Conservation (phyloP, 2,113 vertebrate genomes). For the Vulpes lagopus region DNA sequence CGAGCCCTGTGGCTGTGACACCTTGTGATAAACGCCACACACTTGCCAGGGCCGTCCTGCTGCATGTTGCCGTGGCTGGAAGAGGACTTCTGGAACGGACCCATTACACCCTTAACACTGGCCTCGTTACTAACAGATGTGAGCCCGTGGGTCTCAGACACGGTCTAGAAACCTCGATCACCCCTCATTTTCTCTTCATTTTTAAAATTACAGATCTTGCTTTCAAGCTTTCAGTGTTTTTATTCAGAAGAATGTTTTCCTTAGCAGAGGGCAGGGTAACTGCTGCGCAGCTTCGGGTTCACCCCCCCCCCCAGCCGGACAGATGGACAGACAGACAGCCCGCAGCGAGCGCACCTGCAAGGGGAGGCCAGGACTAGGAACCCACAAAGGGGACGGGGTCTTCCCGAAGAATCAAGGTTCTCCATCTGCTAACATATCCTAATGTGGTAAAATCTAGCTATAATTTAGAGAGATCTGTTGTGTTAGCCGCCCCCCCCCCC, state of each 20-base stretch:
- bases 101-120: not conserved
- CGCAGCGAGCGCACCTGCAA: not conserved
- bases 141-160: not conserved
- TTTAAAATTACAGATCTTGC: conserved; percentile 49
- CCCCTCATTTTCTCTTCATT: conserved; percentile 53
- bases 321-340: not conserved
- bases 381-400: not conserved
- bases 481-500: not conserved
- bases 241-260: conserved; percentile 35
- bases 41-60: not conserved
- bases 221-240: conserved; percentile 28
- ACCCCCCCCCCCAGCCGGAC: no score
- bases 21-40: not conserved
- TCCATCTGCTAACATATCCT: not conserved
- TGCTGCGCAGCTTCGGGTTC: not conserved
- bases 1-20: not conserved
- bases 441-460: conserved; percentile 27
- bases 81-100: conserved; percentile 22
- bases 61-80: not conserved
- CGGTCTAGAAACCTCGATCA: conserved; percentile 33
- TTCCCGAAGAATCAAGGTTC: not conserved
- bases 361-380: not conserved
- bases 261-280: conserved; percentile 24
- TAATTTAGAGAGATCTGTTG: conserved; percentile 28
- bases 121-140: conserved; percentile 37